phyloP scores from a whole-genome alignment of 2,113 vertebrate genomes.

The Nestor notabilis region DNA sequence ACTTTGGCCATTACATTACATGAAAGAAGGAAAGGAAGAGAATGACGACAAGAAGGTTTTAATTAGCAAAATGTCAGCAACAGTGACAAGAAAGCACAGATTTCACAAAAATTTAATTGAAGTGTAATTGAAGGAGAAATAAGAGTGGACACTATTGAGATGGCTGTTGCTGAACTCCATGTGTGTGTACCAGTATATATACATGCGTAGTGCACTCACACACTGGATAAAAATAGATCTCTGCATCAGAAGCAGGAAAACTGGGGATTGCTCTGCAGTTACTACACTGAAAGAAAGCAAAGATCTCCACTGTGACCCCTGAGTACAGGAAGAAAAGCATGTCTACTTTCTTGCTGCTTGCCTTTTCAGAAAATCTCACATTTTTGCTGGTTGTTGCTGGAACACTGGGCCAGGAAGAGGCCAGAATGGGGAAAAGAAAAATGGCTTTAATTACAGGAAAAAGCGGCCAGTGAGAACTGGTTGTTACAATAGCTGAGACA shows the following conservation, averaged over 20 bases:
- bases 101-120: not conserved
- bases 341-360: not conserved
- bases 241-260: not conserved
- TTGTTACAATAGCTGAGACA: conserved; percentile 24
- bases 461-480: conserved; percentile 8
- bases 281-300: not conserved
- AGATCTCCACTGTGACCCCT: not conserved
- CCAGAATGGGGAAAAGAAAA: conserved; percentile 44
- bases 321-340: not conserved
- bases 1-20: not conserved
- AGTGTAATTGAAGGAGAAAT: not conserved
- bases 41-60: not conserved
- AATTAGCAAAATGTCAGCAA: not conserved
- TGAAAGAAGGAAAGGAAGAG: not conserved
- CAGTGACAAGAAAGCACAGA: not conserved
- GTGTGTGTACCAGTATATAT: not conserved
- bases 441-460: conserved; percentile 64
- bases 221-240: not conserved
- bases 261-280: not conserved
- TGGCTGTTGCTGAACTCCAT: not conserved
- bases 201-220: not conserved
- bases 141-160: not conserved
- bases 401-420: conserved; percentile 38
- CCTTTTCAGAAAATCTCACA: not conserved
- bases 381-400: conserved; percentile 18